A percentile compares a stretch with the other conserved stretches of the same genome.
phyloP scores from a whole-genome alignment of 2,888 invertebrate species.

The Halictus ligatus region DNA sequence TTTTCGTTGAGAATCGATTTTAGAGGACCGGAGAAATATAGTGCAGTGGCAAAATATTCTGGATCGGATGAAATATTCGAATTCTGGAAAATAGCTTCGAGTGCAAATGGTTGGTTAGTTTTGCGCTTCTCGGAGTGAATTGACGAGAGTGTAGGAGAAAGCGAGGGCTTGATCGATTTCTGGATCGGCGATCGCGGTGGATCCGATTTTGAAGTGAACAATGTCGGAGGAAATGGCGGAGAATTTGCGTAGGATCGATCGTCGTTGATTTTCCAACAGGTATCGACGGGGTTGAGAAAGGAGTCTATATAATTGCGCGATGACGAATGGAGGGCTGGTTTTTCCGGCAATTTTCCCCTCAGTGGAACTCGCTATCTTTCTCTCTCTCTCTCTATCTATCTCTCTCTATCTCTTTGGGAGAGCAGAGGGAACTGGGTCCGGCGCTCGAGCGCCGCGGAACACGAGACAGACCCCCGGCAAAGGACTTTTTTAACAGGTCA shows the following conservation, averaged over 20 bases:
- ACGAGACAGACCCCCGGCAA: constrained; percentile 60
- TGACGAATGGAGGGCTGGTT: constrained; percentile 33
- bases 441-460: constrained; percentile 45
- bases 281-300: neutral
- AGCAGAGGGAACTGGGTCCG: constrained; percentile 5
- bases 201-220: neutral
- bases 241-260: constrained; percentile 5
- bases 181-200: neutral
- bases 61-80: too few species aligned
- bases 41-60: neutral
- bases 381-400: neutral
- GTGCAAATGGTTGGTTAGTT: too few species aligned
- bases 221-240: neutral
- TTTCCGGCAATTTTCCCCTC: constrained; percentile 54
- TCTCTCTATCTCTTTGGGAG: neutral
- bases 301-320: constrained; percentile 20
- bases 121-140: too few species aligned
- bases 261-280: constrained; percentile 29
- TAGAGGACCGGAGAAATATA: too few species aligned
- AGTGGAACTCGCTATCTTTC: neutral
- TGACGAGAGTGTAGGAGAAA: too few species aligned
- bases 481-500: constrained; percentile 82
- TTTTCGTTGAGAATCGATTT: neutral
- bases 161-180: neutral
- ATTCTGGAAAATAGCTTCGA: too few species aligned